Evolutionary conservation across 2,888 invertebrate species (phyloP), one percentile per base, ranked within the genome.

Genomic region (Cheilosia grossa): DNA sequence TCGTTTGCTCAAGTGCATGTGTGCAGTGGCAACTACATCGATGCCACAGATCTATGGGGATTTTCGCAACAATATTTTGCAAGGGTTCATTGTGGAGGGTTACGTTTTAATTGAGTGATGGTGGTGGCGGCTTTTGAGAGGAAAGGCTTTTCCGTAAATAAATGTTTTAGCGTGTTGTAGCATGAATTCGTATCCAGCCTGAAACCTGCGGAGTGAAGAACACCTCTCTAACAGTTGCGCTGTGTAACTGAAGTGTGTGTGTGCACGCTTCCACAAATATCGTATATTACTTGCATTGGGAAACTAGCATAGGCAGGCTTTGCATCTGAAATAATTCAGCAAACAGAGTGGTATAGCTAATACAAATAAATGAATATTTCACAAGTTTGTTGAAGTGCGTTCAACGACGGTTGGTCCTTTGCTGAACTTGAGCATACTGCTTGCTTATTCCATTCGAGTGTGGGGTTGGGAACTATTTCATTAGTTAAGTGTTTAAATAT

Each of bases 21-120:
- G 17, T 42, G 51, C 40, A 53, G 33, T 30, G 42, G 10, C 59
- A 42, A 24, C 44, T 13, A 17, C 59, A 49, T 19, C 37, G 6
- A 4, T 21, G 33, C 51, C 19, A 53, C 49, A 21, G 15, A 44
- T 37, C 21, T 67, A 42, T 58, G 72, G 30, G 17, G 49, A 73
- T 79, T 44, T 73, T 59, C 42, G 13, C 53, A 66, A 64, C 37
- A 37, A 19, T 27, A 47, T 37, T 51, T 73, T 47, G 9, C 21
- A 72, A 79, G 74, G 64, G 79, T 66, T 66, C 42, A 24, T 42
- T 61, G 51, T 54, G 58, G 72, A 47, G 49, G 73, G 49, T 17
- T 63, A 66, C 51, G 51, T 70, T 70, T 54, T 67, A 74, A 80
- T 74, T 74, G 74, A 80, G 80, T 70, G 49, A 27, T 47, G n/a